Conservation (phyloP, 64 coral and sea anemone genomes). For the Exaiptasia diaphana region DNA sequence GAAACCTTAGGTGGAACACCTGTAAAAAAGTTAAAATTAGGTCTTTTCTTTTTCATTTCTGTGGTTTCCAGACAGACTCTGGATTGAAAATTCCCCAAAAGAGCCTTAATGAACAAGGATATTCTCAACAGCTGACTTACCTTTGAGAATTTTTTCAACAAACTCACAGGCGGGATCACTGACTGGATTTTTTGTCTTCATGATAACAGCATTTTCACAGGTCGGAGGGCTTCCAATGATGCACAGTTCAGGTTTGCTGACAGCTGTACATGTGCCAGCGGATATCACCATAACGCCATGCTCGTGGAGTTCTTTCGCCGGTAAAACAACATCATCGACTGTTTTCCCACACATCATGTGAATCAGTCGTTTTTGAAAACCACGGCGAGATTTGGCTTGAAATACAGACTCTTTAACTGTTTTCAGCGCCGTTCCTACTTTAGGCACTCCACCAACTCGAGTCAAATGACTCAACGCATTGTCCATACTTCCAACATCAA, state of each 20-base stretch:
- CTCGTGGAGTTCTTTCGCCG: not conserved
- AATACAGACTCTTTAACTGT: conserved; percentile 12
- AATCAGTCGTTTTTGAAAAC: conserved; percentile 13
- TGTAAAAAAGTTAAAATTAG: not conserved
- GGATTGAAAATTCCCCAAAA: no score
- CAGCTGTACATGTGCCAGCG: conserved; percentile 22
- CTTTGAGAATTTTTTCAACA: conserved; percentile 36
- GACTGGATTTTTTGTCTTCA: conserved; percentile 18
- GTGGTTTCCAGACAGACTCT: no score
- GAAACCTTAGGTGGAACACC: not conserved
- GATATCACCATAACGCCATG: not conserved
- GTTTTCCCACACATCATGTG: conserved; percentile 49
- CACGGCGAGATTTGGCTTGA: not conserved
- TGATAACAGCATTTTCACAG: conserved; percentile 34
- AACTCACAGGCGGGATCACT: conserved; percentile 23
- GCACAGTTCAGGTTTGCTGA: conserved; percentile 38
- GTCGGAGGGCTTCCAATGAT: conserved; percentile 45
- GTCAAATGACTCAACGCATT: not conserved
- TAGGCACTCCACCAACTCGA: not conserved
- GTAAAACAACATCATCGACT: conserved; percentile 43
- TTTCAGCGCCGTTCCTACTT: not conserved
- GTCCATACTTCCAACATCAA: conserved; percentile 1
- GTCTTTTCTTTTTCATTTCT: not conserved
- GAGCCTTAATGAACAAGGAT: no score
- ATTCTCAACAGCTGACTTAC: no score